These are phyloP conservation scores for Erythrolamprus reginae DNA, from an alignment of 2,113 vertebrate species.

Conservation along the genomic window DNA sequence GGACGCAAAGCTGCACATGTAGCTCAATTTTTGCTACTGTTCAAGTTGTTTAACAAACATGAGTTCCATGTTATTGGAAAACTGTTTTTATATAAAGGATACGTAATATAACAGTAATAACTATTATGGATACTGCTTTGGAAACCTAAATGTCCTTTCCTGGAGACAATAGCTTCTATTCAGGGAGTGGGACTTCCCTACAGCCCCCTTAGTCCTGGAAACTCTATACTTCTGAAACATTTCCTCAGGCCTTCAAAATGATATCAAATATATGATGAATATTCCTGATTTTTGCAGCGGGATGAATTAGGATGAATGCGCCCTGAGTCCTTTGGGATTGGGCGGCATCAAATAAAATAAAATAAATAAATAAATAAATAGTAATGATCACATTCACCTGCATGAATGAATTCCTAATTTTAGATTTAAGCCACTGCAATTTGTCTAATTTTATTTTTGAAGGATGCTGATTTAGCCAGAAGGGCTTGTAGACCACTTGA, in stretches of 20 bases:
- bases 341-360: too few relatives aligned
- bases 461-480: slow-evolving; percentile 80
- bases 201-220: background rate
- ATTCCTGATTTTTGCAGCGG: background rate
- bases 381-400: background rate
- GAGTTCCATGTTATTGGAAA: background rate
- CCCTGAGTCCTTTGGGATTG: too few relatives aligned
- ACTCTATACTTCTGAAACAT: background rate
- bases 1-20: too few relatives aligned
- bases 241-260: background rate
- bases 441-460: slow-evolving; percentile 36
- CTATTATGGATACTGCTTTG: background rate
- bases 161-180: background rate
- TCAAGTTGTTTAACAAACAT: background rate
- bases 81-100: background rate
- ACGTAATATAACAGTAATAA: background rate
- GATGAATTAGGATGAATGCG: too few relatives aligned
- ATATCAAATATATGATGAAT: background rate
- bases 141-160: background rate
- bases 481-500: slow-evolving; percentile 75
- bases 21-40: too few relatives aligned
- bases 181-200: background rate
- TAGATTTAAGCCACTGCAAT: background rate
- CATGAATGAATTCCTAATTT: background rate
- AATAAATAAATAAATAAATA: too few relatives aligned